phyloP scores from a whole-genome alignment of 2,797 vertebrate species.

The Alosa sapidissima region DNA sequence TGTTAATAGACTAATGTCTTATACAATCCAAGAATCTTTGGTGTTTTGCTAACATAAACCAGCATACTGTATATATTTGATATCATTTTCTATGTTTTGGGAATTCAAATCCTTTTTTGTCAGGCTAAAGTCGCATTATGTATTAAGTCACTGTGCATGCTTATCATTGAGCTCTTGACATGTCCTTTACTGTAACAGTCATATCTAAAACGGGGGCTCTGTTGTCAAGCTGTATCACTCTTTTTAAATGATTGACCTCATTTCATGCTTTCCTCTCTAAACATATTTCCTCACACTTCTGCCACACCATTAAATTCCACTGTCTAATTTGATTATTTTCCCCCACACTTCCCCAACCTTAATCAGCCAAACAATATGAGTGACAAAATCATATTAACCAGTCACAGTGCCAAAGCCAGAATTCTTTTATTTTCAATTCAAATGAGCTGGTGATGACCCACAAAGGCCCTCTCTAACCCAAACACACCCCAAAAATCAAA shows the following conservation, averaged over 20 bases:
- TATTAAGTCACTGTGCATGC: background rate
- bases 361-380: background rate
- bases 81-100: background rate
- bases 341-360: background rate
- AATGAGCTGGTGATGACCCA: background rate
- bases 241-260: background rate
- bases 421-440: background rate
- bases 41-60: background rate
- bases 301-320: background rate
- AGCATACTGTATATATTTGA: background rate
- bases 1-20: background rate
- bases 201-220: background rate
- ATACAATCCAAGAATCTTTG: background rate
- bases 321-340: conserved; percentile 1
- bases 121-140: background rate
- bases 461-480: background rate
- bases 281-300: background rate
- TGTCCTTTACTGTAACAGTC: background rate
- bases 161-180: background rate
- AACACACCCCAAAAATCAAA: background rate
- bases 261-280: background rate
- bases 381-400: conserved; percentile 5
- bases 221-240: background rate
- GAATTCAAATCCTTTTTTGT: background rate
- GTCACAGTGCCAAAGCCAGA: background rate